Evolutionary conservation across 2,113 vertebrate species (phyloP), one percentile per base, ranked within the genome.

Genomic region (Brachionichthys hirsutus): DNA sequence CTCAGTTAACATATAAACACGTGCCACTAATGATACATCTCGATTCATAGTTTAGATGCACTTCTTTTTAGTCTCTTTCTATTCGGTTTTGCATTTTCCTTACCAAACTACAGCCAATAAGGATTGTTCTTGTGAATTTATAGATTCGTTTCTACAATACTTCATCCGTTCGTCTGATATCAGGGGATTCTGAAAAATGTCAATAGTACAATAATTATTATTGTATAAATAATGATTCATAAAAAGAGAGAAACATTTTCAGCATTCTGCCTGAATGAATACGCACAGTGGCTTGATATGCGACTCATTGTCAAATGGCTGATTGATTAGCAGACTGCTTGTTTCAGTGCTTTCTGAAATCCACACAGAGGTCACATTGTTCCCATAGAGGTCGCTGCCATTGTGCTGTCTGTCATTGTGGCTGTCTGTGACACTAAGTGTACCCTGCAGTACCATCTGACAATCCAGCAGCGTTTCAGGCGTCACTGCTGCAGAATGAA

Each of bases 391-490:
- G 50, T 65, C 59, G 19, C 24, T 49, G 18, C 51, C 30, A 22
- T 56, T 50, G 19, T 56, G 34, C 57, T 49, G 40, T 44, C 59
- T 38, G 67, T 12, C 63, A 17, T n/a, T 10, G 46, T 52, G 30
- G 40, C 43, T 44, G 34, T 6, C 41, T 68, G 64, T 12, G 18
- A 38, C 15, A 13, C 20, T 16, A 3, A 20, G 12, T 17, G 47
- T 55, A 52, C 51, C 40, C 65, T 40, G 53, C 60, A 13, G 63
- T 56, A 54, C 67, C 51, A 47, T 66, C 60, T 24, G 67, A 83
- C 48, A 41, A 67, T 51, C 59, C 50, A 60, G 52, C 73, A 51
- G 62, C 17, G 53, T 30, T 22, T 47, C 46, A 62, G 40, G 40
- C 62, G 34, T 59, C 72, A 63, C 54, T 47, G 13, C 40, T 44